phyloP scores from a whole-genome alignment of 2,888 invertebrate genomes.

The Eustalomyia histrio region DNA sequence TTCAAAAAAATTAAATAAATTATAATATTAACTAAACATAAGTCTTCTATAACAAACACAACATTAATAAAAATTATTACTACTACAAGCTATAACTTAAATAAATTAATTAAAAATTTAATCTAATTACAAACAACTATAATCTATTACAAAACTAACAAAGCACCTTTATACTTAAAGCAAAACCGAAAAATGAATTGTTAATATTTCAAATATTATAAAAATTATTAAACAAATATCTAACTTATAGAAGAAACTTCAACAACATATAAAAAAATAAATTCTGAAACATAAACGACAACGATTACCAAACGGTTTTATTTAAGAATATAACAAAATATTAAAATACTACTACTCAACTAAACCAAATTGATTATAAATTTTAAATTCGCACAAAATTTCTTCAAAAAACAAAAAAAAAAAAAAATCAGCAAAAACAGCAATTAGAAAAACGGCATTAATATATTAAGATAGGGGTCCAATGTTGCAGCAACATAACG shows the following conservation, averaged over 20 bases:
- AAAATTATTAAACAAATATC: not conserved
- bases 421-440: slow-evolving; percentile 15
- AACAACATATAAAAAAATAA: slow-evolving; percentile 21
- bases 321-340: slow-evolving; percentile 46
- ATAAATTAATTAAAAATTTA: slow-evolving; percentile 23
- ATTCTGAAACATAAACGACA: slow-evolving; percentile 41
- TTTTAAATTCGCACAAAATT: slow-evolving; percentile 43
- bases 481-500: slow-evolving; percentile 64
- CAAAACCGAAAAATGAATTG: slow-evolving; percentile 37
- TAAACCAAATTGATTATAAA: slow-evolving; percentile 13
- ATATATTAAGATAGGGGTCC: slow-evolving; percentile 50
- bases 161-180: slow-evolving; percentile 49
- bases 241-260: slow-evolving; percentile 10
- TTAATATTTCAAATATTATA: slow-evolving; percentile 10
- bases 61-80: not conserved
- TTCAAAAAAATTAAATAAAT: not conserved
- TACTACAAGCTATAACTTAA: slow-evolving; percentile 36
- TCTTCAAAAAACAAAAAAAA: slow-evolving; percentile 14
- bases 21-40: slow-evolving; percentile 12
- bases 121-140: slow-evolving; percentile 18
- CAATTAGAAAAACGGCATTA: not conserved
- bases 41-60: slow-evolving; percentile 48
- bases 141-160: slow-evolving; percentile 28
- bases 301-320: slow-evolving; percentile 69
- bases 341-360: slow-evolving; percentile 4